A percentile compares a stretch with the other conserved stretches of the same genome.
Conservation (phyloP, 2,888 invertebrate species). For the Mesorhabditis belari region DNA sequence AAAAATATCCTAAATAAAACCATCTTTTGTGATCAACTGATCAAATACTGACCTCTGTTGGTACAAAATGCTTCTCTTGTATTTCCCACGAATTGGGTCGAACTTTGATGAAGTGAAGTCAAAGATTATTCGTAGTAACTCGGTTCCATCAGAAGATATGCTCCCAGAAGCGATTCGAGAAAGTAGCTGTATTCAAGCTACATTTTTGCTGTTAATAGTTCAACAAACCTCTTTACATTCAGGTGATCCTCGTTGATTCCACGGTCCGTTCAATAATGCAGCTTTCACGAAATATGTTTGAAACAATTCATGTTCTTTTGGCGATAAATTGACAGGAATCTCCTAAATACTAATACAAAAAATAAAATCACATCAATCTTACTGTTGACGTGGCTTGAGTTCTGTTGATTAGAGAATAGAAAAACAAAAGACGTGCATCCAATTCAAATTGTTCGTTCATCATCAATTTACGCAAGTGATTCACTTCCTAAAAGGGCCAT, state of each 20-base stretch:
- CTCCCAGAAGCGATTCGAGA: neutral
- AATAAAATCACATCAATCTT: no score
- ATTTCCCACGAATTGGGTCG: neutral
- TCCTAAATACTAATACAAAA: neutral
- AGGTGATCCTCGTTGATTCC: neutral
- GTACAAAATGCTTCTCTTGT: neutral
- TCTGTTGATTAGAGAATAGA: no score
- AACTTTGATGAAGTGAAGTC: neutral
- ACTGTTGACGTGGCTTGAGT: no score
- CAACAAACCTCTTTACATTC: neutral
- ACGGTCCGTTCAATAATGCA: neutral
- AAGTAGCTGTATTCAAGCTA: neutral
- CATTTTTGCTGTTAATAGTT: neutral
- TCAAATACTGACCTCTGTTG: neutral
- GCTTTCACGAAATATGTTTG: neutral
- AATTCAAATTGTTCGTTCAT: no score
- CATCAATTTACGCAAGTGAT: no score
- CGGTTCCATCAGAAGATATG: neutral
- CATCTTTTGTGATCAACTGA: no score
- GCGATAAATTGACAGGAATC: neutral
- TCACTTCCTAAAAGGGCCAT: no score
- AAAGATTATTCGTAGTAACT: neutral
- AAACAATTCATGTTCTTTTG: neutral
- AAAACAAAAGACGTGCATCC: no score
- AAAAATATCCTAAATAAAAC: no score